Conservation (phyloP, 1,140 invertebrate genomes). For the Samia ricini region DNA sequence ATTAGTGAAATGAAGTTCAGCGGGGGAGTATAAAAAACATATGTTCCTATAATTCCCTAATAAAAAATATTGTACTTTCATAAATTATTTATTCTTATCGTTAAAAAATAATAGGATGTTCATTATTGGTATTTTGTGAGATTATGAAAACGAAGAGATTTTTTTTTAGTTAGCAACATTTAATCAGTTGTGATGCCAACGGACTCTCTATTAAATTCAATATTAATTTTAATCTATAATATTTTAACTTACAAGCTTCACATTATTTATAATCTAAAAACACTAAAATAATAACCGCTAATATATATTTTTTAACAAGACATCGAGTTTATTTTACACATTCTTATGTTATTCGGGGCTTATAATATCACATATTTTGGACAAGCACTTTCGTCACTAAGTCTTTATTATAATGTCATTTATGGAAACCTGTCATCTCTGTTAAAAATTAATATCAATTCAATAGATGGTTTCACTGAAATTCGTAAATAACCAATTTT, state of each 20-base stretch:
- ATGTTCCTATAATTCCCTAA: no score
- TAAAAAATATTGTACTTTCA: neutral
- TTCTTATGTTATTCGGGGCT: conserved; percentile 57
- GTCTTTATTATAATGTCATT: conserved; percentile 18
- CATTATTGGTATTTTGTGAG: neutral
- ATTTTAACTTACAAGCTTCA: conserved; percentile 38
- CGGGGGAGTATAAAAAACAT: no score
- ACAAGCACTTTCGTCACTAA: conserved; percentile 43
- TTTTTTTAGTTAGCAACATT: neutral
- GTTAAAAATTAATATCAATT: neutral
- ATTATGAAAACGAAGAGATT: neutral
- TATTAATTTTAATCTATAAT: conserved; percentile 20
- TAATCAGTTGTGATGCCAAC: conserved; percentile 7
- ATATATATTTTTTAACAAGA: conserved; percentile 39
- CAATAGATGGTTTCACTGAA: neutral
- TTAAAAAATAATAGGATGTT: neutral
- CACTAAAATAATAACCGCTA: conserved; percentile 14
- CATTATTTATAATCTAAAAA: conserved; percentile 17
- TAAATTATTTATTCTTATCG: neutral
- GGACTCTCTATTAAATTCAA: conserved; percentile 19
- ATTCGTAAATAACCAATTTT: neutral
- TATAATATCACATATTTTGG: conserved; percentile 73
- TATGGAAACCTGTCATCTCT: neutral
- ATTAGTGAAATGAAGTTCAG: no score
- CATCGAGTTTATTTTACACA: conserved; percentile 63